Conservation (phyloP, 2,888 invertebrate species). For the Polyommatus icarus region DNA sequence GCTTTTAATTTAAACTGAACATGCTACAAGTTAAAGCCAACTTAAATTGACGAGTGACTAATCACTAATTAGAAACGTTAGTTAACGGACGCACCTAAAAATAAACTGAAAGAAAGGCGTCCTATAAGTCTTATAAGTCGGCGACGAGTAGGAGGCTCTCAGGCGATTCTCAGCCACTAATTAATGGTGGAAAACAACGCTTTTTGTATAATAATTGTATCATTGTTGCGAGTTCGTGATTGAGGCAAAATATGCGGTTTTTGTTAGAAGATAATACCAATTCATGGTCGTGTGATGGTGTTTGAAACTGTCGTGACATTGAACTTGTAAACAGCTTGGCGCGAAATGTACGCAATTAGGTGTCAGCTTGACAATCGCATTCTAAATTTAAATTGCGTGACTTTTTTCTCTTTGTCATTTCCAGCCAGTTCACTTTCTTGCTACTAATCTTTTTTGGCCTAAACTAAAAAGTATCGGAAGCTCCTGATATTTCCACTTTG, state of each 20-base stretch:
- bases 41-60: background rate
- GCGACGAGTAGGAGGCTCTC: slow-evolving; percentile 34
- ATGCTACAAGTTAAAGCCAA: background rate
- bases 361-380: background rate
- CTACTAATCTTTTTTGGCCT: background rate
- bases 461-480: background rate
- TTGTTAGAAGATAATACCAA: slow-evolving; percentile 29
- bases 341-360: slow-evolving; percentile 10
- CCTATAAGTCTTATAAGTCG: slow-evolving; percentile 35
- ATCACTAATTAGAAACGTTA: slow-evolving; percentile 16
- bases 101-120: slow-evolving; percentile 20
- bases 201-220: slow-evolving; percentile 29
- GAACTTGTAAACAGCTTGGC: slow-evolving; percentile 16
- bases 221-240: slow-evolving; percentile 33
- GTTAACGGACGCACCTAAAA: slow-evolving; percentile 10
- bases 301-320: slow-evolving; percentile 13
- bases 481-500: background rate
- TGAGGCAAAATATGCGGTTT: slow-evolving; percentile 33
- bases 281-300: slow-evolving; percentile 16
- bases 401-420: background rate
- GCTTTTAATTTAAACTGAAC: background rate
- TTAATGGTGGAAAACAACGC: slow-evolving; percentile 37
- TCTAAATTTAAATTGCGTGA: background rate
- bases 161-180: slow-evolving; percentile 30
- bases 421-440: slow-evolving; percentile 3